These are phyloP conservation scores for Chiloscyllium punctatum DNA, from an alignment of 2,797 vertebrate species.

Conservation along the genomic window DNA sequence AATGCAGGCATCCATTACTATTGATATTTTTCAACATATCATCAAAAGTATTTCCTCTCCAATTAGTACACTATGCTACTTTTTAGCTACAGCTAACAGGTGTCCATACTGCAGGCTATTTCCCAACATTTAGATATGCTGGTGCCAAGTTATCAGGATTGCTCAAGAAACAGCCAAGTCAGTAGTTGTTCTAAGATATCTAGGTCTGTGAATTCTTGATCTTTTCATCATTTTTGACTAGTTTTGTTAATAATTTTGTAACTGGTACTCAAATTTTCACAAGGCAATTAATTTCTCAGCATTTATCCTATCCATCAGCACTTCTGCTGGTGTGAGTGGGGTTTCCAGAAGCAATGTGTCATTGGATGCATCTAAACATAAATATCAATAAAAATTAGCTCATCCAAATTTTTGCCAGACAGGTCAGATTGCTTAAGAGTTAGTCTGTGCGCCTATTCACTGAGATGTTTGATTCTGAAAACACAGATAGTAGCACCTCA, in stretches of 20 bases:
- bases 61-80: not conserved
- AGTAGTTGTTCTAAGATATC: not conserved
- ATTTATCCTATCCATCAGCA: not conserved
- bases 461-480: not conserved
- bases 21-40: not conserved
- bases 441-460: not conserved
- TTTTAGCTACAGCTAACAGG: not conserved
- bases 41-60: not conserved
- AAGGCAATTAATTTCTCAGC: not conserved
- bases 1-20: constrained; percentile 29
- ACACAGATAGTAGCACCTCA: not conserved
- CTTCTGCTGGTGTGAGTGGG: not conserved
- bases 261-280: not conserved
- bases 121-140: not conserved
- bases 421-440: not conserved
- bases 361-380: not conserved
- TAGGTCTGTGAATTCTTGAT: not conserved
- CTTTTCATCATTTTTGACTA: not conserved
- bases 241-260: not conserved
- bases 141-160: not conserved
- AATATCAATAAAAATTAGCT: no score
- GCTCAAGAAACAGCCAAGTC: no score
- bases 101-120: not conserved
- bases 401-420: not conserved
- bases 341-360: not conserved